Base-by-base conservation (phyloP, 2,888 invertebrate genomes). In the Bombylius discolor region DNA sequence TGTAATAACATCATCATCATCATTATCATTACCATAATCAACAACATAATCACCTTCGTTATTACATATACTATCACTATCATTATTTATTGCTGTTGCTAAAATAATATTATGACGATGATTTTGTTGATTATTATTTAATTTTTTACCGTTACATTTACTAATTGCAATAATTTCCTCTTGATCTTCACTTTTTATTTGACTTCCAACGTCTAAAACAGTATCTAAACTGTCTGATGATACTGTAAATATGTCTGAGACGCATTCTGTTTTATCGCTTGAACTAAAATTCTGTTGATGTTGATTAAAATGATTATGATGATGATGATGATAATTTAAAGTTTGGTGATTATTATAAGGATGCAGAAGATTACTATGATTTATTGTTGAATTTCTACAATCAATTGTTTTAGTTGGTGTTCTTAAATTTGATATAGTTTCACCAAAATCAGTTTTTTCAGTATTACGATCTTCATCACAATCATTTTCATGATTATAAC, bases 191-290 rank as follows among this genome's bases (percentile, higher is more conserved):
- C 56, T 46, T 51, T 56, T 50, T 54, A 49, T 60, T 61, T 60
- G 49, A 53, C 70, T 72, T 60, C 72, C 72, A 34, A 72, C 55
- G 57, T 73, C 72, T 58, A 72, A 56, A 59, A 73, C 73, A 1
- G 72, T 74, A 32, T 73, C 74, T 53, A 73, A 61, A 5, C 73
- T 74, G 61, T 73, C 73, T 0, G 73, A 73, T 5, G 73, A 73
- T 4, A 73, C 72, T 0, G 73, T 45, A 6, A 45, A 45, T 14
- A 14, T 45, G 6, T 45, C 45, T 5, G 45, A 14, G 4, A 45
- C 14, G 5, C 1, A 13, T n/a, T 45, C 45, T 14, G 14, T 45
- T 45, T 45, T 45, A 14, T n/a, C 45, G n/a, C 45, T 45, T 36
- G 6, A 9, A 36, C 36, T 36, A 6, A 8, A 9, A 36, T 36